Evolutionary conservation across 2,888 invertebrate species (phyloP).

Genomic region (Halocaridina rubra): DNA sequence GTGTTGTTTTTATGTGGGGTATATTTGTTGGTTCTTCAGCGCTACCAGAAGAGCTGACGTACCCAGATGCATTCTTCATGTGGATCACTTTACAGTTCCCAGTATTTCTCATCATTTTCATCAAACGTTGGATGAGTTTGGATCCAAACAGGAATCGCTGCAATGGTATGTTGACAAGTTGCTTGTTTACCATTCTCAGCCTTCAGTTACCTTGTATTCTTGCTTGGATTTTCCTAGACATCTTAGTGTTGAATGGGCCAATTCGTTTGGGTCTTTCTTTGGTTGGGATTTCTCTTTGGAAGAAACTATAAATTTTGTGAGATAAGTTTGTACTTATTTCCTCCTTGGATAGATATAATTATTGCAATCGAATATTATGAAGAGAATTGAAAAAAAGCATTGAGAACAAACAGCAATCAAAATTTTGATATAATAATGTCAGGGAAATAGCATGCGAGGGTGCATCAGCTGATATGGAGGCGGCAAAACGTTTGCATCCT

Average conservation of each 20-base stretch:
- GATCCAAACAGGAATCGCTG: constrained; percentile 28
- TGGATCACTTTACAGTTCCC: constrained; percentile 38
- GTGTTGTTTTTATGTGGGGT: constrained; percentile 89
- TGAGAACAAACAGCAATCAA: too few relatives aligned
- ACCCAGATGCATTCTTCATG: constrained; percentile 51
- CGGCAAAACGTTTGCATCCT: too few relatives aligned
- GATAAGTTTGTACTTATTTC: too few relatives aligned
- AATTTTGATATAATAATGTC: too few relatives aligned
- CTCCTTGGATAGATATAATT: too few relatives aligned
- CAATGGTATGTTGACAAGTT: constrained; percentile 1
- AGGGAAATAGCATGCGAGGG: too few relatives aligned
- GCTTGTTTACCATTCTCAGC: background rate
- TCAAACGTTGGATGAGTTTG: constrained; percentile 33
- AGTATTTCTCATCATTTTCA: constrained; percentile 16
- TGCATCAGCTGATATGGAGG: too few relatives aligned
- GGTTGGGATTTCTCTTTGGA: constrained; percentile 28
- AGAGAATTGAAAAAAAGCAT: too few relatives aligned
- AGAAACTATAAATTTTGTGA: background rate
- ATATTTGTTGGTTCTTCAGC: constrained; percentile 80
- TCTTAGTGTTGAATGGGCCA: constrained; percentile 41
- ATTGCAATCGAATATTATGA: too few relatives aligned
- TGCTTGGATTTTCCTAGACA: constrained; percentile 44
- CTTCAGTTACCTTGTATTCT: constrained; percentile 27
- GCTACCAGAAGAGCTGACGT: constrained; percentile 73
- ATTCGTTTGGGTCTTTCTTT: constrained; percentile 20